Percentiles rank a stretch among this genome's conserved stretches.
Conservation (phyloP, 2,113 vertebrate species). For the Gasterosteus nipponicus region DNA sequence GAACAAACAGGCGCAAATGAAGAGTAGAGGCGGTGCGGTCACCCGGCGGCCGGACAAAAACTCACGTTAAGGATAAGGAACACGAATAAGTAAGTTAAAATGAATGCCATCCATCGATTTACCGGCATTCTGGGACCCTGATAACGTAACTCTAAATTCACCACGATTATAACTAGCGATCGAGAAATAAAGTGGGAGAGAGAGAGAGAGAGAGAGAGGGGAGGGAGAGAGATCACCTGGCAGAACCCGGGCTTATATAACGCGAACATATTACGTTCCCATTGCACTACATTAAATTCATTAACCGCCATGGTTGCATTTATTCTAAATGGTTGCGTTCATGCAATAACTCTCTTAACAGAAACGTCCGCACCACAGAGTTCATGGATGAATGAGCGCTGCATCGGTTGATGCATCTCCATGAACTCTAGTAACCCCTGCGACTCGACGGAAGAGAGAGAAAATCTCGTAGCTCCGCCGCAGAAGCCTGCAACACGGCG, state of each 20-base stretch:
- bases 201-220: constrained; percentile 21
- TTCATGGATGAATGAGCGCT: constrained; percentile 46
- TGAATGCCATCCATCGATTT: constrained; percentile 9
- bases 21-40: background rate
- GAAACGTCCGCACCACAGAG: background rate
- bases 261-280: background rate
- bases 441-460: constrained; percentile 36
- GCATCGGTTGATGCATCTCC: constrained; percentile 42
- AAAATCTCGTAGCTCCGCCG: constrained; percentile 15
- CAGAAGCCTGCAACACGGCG: constrained; percentile 19
- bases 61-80: background rate
- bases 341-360: background rate
- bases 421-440: constrained; percentile 81
- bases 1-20: background rate
- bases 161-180: constrained; percentile 18
- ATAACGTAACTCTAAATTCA: constrained; percentile 57
- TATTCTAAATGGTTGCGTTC: background rate
- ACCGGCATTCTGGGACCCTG: constrained; percentile 33
- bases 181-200: no score
- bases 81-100: no score
- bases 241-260: constrained; percentile 65
- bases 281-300: constrained; percentile 31
- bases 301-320: background rate
- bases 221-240: constrained; percentile 36
- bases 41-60: background rate